Evolutionary conservation across 2,797 vertebrate genomes (phyloP).

Genomic region (Lutjanus argentimaculatus): DNA sequence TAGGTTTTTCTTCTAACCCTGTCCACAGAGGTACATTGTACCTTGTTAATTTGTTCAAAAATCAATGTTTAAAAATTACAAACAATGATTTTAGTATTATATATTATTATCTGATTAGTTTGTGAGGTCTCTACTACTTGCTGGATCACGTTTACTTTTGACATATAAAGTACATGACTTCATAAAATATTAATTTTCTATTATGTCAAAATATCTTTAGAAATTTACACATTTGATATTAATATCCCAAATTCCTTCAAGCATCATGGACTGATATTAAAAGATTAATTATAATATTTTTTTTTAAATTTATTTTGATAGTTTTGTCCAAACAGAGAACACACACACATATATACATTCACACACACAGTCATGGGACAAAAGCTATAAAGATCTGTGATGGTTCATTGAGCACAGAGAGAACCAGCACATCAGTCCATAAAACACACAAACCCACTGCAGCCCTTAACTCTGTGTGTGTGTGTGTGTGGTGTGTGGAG

Average conservation of each 20-base stretch:
- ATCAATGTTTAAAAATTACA: too few relatives aligned
- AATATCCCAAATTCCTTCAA: not conserved
- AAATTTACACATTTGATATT: not conserved
- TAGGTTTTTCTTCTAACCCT: too few relatives aligned
- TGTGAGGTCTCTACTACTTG: not conserved
- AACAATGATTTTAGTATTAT: not conserved
- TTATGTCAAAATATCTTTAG: not conserved
- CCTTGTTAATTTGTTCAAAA: too few relatives aligned
- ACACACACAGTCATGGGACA: conserved; percentile 3
- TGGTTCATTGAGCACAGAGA: conserved; percentile 56
- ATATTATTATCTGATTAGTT: not conserved
- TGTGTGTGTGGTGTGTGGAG: conserved; percentile 30
- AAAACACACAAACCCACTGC: conserved; percentile 50
- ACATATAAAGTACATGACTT: not conserved
- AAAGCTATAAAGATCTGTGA: conserved; percentile 41
- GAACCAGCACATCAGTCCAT: conserved; percentile 47
- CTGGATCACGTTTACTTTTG: not conserved
- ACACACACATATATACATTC: not conserved
- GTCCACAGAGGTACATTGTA: too few relatives aligned
- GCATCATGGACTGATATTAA: not conserved
- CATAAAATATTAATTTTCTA: not conserved
- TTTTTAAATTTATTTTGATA: not conserved
- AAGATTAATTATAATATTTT: too few relatives aligned
- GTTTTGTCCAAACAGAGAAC: not conserved
- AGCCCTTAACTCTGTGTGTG: conserved; percentile 22